These are phyloP conservation scores for Mesopsocus fuscifrons DNA, from an alignment of 2,888 invertebrate species.

Conservation along the genomic window DNA sequence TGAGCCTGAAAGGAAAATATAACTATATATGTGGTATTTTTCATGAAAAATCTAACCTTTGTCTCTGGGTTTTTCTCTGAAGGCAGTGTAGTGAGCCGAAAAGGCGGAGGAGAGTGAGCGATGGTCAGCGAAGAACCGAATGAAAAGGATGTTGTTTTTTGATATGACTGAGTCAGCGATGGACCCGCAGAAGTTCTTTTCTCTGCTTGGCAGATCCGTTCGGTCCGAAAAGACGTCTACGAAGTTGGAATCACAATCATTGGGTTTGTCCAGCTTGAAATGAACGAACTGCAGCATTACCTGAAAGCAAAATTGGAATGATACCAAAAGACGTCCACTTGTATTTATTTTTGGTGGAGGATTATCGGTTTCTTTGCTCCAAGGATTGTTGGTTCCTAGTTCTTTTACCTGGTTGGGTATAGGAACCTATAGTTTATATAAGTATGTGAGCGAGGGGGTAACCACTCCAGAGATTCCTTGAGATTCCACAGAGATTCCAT, in stretches of 20 bases:
- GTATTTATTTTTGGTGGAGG: too few species aligned
- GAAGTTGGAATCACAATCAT: conserved; percentile 60
- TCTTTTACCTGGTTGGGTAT: too few species aligned
- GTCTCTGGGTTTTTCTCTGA: conserved; percentile 37
- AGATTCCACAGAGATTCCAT: too few species aligned
- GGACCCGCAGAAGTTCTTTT: conserved; percentile 67
- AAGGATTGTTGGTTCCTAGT: too few species aligned
- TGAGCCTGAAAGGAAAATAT: not conserved
- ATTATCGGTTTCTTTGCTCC: too few species aligned
- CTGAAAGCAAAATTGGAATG: conserved; percentile 24
- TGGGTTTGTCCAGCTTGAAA: conserved; percentile 47
- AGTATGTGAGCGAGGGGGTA: too few species aligned
- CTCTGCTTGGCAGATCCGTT: conserved; percentile 37
- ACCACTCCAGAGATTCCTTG: too few species aligned
- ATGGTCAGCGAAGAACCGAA: conserved; percentile 50
- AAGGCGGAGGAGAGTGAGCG: conserved; percentile 43
- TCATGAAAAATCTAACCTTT: conserved; percentile 25
- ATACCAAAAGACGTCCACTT: too few species aligned
- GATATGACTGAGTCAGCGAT: conserved; percentile 60
- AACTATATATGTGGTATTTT: not conserved
- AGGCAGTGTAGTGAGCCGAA: conserved; percentile 54
- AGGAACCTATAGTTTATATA: too few species aligned
- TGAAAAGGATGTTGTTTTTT: conserved; percentile 44
- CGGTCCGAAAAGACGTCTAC: conserved; percentile 48
- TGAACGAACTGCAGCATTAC: conserved; percentile 45